A percentile compares a stretch with the other conserved stretches of the same genome.
Conservation (phyloP, 2,113 vertebrate genomes). For the Etia nguti region DNA sequence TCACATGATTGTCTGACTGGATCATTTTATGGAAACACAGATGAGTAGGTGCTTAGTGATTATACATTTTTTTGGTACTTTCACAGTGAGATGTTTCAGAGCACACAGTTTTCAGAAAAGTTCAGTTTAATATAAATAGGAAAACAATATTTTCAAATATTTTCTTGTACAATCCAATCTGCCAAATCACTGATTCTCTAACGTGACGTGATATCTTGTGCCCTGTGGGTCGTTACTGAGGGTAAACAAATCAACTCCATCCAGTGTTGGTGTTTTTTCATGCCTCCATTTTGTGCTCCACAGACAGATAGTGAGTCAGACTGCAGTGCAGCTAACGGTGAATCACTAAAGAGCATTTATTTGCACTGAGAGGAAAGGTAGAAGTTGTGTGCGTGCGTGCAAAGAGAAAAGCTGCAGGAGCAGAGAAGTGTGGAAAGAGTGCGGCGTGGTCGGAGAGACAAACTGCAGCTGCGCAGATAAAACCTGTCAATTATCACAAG, state of each 20-base stretch:
- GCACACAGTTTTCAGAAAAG: background rate
- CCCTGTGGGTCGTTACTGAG: background rate
- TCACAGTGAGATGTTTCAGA: background rate
- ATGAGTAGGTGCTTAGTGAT: background rate
- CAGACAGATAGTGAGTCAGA: conserved; percentile 30
- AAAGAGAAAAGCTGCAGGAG: background rate
- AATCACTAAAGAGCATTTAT: background rate
- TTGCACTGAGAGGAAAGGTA: background rate
- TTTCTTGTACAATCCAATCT: background rate
- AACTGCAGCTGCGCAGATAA: background rate
- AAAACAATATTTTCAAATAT: background rate
- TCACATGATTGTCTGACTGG: background rate
- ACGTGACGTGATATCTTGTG: background rate
- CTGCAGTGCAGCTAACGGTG: conserved; percentile 1
- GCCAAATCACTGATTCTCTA: background rate
- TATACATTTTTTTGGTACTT: background rate
- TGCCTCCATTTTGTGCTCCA: conserved; percentile 30
- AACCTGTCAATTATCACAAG: background rate
- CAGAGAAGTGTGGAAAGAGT: background rate
- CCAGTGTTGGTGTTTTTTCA: background rate
- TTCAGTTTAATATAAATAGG: background rate
- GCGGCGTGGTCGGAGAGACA: background rate
- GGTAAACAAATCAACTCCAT: background rate
- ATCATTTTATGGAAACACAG: background rate
- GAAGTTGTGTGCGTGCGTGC: background rate